phyloP scores from a whole-genome alignment of 2,113 vertebrate genomes.

The Microtus richardsoni region DNA sequence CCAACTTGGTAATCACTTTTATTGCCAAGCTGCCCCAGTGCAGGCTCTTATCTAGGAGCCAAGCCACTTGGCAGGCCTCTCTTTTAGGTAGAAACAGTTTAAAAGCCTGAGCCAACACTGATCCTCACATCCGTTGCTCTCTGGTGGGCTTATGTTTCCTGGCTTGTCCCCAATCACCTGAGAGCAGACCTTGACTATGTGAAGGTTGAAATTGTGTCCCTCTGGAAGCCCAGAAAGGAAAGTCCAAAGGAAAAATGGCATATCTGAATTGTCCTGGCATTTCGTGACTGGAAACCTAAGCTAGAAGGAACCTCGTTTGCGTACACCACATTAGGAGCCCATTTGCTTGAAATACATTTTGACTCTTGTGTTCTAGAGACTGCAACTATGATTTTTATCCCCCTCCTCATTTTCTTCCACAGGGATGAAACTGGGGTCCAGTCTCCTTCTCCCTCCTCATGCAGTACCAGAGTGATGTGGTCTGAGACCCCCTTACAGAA shows the following conservation, averaged over 20 bases:
- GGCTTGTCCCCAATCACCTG: neutral
- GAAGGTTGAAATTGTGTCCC: neutral
- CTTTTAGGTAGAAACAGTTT: neutral
- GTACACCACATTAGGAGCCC: neutral
- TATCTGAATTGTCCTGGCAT: neutral
- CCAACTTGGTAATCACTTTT: neutral
- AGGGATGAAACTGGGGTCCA: neutral
- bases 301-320: neutral
- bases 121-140: neutral
- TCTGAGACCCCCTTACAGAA: neutral
- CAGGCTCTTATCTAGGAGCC: neutral
- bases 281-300: neutral
- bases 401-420: neutral
- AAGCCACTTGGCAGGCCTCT: neutral
- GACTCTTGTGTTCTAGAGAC: neutral
- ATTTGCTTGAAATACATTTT: neutral
- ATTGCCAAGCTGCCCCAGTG: neutral
- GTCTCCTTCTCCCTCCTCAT: neutral
- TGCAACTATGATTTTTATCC: neutral
- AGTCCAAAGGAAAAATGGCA: neutral
- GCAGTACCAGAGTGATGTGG: neutral
- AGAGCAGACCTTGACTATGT: neutral
- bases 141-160: neutral
- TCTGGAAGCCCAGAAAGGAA: neutral
- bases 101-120: neutral